phyloP scores from a whole-genome alignment of 2,888 invertebrate species.

The Lasioglossum pauxillum region DNA sequence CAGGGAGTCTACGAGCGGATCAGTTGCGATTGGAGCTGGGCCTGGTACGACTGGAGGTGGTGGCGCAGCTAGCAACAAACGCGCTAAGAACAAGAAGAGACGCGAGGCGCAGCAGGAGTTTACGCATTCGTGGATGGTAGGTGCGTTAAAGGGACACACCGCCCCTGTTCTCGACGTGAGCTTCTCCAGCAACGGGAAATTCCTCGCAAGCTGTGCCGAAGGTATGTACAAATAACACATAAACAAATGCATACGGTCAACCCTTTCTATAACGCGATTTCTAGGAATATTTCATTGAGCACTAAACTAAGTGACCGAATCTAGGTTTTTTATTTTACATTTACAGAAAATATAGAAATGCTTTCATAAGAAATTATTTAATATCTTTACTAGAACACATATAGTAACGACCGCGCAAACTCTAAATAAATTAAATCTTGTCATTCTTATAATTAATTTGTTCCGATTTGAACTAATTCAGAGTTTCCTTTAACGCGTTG shows the following conservation, averaged over 20 bases:
- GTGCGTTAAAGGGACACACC: slow-evolving; percentile 93
- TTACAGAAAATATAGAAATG: no score
- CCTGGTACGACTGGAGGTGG: slow-evolving; percentile 11
- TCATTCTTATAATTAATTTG: no score
- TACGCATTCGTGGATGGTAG: slow-evolving; percentile 88
- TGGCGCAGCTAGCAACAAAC: slow-evolving; percentile 68
- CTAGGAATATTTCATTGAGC: background rate
- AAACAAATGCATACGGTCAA: background rate
- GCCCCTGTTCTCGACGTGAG: slow-evolving; percentile 91
- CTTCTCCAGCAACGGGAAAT: slow-evolving; percentile 94
- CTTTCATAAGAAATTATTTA: no score
- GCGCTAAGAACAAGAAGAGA: slow-evolving; percentile 80
- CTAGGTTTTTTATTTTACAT: no score
- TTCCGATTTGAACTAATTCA: no score
- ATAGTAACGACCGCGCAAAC: no score
- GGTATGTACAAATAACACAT: slow-evolving; percentile 86
- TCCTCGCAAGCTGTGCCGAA: slow-evolving; percentile 92
- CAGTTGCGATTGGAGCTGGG: background rate
- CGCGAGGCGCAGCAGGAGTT: slow-evolving; percentile 81
- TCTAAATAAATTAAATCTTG: no score
- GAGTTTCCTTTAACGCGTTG: background rate
- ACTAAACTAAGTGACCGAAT: no score
- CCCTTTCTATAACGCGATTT: background rate
- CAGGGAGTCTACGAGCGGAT: slow-evolving; percentile 24
- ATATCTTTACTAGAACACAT: no score